Base-by-base conservation (phyloP, 1,140 invertebrate species). In the Leptinotarsa defecta region DNA sequence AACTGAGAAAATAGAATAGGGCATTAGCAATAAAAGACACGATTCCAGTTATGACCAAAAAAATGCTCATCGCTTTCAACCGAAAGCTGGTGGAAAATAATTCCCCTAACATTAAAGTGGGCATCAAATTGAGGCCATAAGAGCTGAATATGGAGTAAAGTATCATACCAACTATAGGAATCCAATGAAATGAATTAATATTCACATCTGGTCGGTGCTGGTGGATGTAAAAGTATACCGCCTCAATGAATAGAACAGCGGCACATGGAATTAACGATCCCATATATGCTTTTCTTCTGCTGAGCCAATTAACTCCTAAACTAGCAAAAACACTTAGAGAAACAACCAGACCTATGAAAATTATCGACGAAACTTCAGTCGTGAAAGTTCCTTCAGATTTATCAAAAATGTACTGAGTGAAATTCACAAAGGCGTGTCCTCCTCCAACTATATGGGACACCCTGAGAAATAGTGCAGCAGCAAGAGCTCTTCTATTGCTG, bases 311-410 rank as follows among this genome's bases (percentile, higher is more conserved):
- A 71, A 94, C 91, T 62, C 92, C 81, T 17, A 61, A 15, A 34
- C 63, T 22, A n/a, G 73, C 71, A 57, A 94, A 91, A 52, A 89
- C 85, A 0, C 91, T 90, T 17, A 96, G 92, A 3, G 94, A 96
- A 3, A 93, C 85, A 78, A 91, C 90, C 20, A 91, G 81, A 3
- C 84, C 81, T 1, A 83, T 84, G 11, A 89, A 86, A 3, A 81
- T 81, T 1, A 77, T 68, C 3, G 77, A 77, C 43, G 68, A 71
- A 43, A 43, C 57, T 24, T 68, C 68, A 52, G 77, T 63, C 22
- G 80, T 43, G 3, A 74, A 64, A 43, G 70, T 73, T 20, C 90
- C 84, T 27, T 78, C 81, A n/a, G 80, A 77, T 78, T 81, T 72
- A 20, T 74, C 27, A 17, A 90, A 83, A 64, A 83, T 82, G 17